These are phyloP conservation scores for Blera fallax DNA, from an alignment of 2,888 invertebrate genomes.

Conservation along the genomic window DNA sequence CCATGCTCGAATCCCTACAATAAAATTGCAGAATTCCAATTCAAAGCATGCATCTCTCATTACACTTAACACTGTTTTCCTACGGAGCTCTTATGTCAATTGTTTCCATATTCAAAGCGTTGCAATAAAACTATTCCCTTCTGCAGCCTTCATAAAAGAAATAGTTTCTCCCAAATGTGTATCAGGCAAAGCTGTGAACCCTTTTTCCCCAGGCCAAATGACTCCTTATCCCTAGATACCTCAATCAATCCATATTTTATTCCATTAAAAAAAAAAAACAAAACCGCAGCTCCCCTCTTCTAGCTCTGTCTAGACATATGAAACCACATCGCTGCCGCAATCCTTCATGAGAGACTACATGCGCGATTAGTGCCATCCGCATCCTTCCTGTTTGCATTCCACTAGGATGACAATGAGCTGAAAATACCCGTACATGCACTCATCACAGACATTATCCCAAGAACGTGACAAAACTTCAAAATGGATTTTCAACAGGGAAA, in stretches of 20 bases:
- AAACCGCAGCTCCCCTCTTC: background rate
- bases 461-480: conserved; percentile 70
- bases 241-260: conserved; percentile 28
- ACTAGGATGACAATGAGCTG: conserved; percentile 68
- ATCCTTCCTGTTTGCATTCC: conserved; percentile 72
- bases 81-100: too few relatives aligned
- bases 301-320: conserved; percentile 52
- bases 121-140: too few relatives aligned
- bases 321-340: conserved; percentile 39
- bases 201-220: too few relatives aligned
- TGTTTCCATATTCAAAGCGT: too few relatives aligned
- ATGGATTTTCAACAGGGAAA: background rate
- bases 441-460: conserved; percentile 64
- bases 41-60: too few relatives aligned
- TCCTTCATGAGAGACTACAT: conserved; percentile 15
- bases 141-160: too few relatives aligned
- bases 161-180: too few relatives aligned
- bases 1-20: too few relatives aligned
- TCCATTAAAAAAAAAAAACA: too few relatives aligned
- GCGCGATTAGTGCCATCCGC: conserved; percentile 63
- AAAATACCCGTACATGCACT: conserved; percentile 65
- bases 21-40: too few relatives aligned
- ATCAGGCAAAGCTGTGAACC: too few relatives aligned
- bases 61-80: too few relatives aligned
- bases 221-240: background rate